Evolutionary conservation across 2,113 vertebrate species (phyloP).

Genomic region (Tyto alba): DNA sequence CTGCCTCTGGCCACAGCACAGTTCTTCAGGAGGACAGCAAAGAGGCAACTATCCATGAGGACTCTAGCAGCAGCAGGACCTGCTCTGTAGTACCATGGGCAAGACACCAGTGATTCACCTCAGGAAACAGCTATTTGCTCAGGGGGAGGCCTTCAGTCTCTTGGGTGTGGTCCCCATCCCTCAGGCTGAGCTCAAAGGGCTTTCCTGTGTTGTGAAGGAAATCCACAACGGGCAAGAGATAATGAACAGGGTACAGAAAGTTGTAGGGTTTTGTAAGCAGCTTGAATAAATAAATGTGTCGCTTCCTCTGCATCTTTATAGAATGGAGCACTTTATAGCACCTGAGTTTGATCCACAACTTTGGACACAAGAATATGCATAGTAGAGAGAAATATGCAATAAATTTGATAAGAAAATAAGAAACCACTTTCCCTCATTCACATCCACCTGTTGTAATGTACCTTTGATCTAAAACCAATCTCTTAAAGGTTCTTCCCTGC

Average conservation of each 20-base stretch:
- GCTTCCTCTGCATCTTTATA: background rate
- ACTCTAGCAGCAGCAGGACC: background rate
- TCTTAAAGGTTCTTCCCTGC: background rate
- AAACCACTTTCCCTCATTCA: background rate
- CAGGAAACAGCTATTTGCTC: background rate
- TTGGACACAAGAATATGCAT: background rate
- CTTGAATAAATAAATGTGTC: background rate
- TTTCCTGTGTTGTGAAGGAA: background rate
- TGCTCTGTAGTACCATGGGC: background rate
- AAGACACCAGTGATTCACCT: background rate
- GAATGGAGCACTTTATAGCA: background rate
- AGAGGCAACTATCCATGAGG: background rate
- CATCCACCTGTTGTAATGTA: background rate
- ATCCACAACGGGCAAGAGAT: background rate
- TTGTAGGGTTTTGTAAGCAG: background rate
- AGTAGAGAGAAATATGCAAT: background rate
- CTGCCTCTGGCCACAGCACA: background rate
- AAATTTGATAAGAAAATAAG: background rate
- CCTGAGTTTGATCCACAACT: background rate
- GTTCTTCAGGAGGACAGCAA: background rate
- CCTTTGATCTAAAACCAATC: background rate
- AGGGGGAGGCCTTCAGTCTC: background rate
- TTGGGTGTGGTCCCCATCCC: background rate
- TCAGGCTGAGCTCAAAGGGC: background rate
- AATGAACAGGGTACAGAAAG: background rate